A percentile compares a stretch with the other conserved stretches of the same genome.
These are phyloP conservation scores for Variabilichromis moorii DNA, from an alignment of 2,113 vertebrate genomes.

Conservation along the genomic window DNA sequence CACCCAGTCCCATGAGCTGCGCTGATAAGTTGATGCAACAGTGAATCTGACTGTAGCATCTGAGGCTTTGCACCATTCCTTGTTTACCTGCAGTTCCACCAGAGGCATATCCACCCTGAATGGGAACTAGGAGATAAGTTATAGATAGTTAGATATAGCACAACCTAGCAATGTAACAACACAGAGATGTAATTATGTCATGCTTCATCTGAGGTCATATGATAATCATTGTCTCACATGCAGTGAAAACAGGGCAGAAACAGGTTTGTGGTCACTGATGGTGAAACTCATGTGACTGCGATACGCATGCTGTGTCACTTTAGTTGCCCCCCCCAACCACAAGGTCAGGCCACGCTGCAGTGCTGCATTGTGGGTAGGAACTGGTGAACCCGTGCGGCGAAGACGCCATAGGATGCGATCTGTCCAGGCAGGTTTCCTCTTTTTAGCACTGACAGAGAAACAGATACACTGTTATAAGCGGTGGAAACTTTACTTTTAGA, in stretches of 20 bases:
- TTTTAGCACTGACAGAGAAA: conserved; percentile 78
- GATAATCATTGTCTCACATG: conserved; percentile 71
- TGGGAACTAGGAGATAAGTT: conserved; percentile 74
- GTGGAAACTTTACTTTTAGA: neutral
- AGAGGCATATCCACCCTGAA: conserved; percentile 79
- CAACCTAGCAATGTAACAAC: neutral
- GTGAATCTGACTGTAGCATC: conserved; percentile 83
- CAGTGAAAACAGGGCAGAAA: conserved; percentile 84
- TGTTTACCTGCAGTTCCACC: conserved; percentile 82
- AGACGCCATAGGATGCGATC: conserved; percentile 96
- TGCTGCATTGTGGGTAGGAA: conserved; percentile 68
- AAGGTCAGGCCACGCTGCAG: conserved; percentile 68
- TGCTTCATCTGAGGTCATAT: neutral
- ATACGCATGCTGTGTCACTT: conserved; percentile 85
- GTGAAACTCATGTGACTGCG: conserved; percentile 93
- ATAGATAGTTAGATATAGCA: neutral
- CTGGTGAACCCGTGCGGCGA: conserved; percentile 72
- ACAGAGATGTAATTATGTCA: neutral
- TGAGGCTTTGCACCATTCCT: conserved; percentile 83
- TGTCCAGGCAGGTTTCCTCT: conserved; percentile 96
- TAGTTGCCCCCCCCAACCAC: conserved; percentile 68
- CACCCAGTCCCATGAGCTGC: conserved; percentile 98
- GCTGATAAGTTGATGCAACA: conserved; percentile 76
- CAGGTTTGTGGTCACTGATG: conserved; percentile 93
- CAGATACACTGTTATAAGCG: neutral